Evolutionary conservation across 2,113 vertebrate genomes (phyloP).

Genomic region (Erinaceus europaeus): DNA sequence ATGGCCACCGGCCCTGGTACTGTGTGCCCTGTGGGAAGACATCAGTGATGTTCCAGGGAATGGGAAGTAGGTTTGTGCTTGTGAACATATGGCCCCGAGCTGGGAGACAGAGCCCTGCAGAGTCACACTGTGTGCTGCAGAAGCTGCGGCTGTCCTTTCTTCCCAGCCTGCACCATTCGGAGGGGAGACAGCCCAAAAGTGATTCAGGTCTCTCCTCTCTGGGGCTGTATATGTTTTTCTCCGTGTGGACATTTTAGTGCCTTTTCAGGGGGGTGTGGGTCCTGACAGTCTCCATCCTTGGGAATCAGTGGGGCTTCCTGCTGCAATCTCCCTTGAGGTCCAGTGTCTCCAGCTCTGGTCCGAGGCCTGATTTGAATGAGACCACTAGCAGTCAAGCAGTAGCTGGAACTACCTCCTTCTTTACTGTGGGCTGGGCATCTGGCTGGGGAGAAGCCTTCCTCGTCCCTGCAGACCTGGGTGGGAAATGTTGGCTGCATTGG

Average conservation of each 20-base stretch:
- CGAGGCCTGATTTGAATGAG: not conserved
- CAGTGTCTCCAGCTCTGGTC: not conserved
- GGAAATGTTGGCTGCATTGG: not conserved
- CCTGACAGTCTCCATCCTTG: not conserved
- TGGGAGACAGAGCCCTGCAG: not conserved
- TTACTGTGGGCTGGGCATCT: not conserved
- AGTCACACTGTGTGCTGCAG: not conserved
- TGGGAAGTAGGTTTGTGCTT: not conserved
- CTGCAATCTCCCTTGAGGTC: too few species aligned
- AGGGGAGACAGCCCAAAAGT: not conserved
- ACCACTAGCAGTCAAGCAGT: not conserved
- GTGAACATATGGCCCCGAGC: too few species aligned
- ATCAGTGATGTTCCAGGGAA: not conserved
- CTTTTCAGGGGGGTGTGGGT: not conserved
- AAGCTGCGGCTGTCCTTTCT: not conserved
- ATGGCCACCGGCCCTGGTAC: too few species aligned
- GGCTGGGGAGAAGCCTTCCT: not conserved
- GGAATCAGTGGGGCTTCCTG: not conserved
- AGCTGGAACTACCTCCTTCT: too few species aligned
- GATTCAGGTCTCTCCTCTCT: not conserved
- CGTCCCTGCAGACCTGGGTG: rapidly evolving
- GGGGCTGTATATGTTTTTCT: not conserved
- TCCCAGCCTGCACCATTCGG: rapidly evolving
- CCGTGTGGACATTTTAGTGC: not conserved
- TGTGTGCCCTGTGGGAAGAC: too few species aligned